Base-by-base conservation (phyloP, 2,113 vertebrate species). In the Pantherophis guttatus region DNA sequence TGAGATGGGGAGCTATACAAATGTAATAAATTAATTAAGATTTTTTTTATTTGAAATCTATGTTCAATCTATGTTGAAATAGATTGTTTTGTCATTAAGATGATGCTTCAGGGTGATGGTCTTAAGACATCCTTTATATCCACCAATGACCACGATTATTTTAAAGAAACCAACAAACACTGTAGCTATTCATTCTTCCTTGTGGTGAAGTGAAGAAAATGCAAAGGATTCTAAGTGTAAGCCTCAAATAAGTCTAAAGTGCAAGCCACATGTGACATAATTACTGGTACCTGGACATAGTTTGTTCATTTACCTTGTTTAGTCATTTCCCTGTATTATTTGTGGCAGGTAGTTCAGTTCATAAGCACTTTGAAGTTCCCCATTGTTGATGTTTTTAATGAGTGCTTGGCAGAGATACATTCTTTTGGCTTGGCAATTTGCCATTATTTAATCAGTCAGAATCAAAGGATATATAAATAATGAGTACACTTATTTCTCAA, bases 381-480 rank as follows among this genome's bases (percentile, higher is more conserved):
- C 8, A 39, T 53, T 57, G 52, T 26, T 53, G n/a, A 9, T 50
- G 39, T 58, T 48, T 93, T 62, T 9, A 86, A 59, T 52, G n/a
- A 90, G 86, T 48, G 87, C 87, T 90, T 70, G 33, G 91, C 1
- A 89, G 48, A 62, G 50, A 91, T 81, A 91, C 93, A 70, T 91
- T 62, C 85, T 92, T 94, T 90, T 96, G 94, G 94, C 93, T 95
- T 95, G 95, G 94, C 94, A 96, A 95, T 97, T 96, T 94, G 95
- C 94, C 95, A 96, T 94, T 0, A 21, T 95, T 96, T 95, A 93
- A 95, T 96, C 96, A 95, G 93, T 95, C 95, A 94, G 75, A 93
- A 86, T 87, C 57, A 93, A 91, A 87, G 94, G 95, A 96, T 96
- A 81, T 39, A 96, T 96, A 93, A 96, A 96, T 96, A 97, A 97